Evolutionary conservation across 1,140 invertebrate species (phyloP).

Genomic region (Hylyphantes graminicola): DNA sequence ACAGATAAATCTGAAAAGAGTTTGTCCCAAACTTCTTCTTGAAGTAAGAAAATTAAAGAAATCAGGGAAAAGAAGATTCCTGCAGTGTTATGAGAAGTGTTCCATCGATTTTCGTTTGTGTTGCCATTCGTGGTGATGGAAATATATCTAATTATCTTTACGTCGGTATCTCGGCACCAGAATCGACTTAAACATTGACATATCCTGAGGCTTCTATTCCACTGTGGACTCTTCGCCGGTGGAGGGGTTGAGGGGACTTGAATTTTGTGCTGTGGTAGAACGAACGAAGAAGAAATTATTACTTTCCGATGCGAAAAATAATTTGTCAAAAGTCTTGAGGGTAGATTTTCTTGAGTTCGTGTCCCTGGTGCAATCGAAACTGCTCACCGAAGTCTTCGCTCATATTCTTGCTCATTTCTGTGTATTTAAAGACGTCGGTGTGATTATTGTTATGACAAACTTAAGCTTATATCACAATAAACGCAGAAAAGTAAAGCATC

Average conservation of each 20-base stretch:
- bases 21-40: constrained; percentile 13
- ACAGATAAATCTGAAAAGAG: constrained; percentile 6
- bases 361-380: no score
- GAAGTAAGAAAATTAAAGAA: constrained; percentile 19
- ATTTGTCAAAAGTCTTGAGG: constrained; percentile 35
- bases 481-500: no score
- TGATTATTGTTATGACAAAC: no score
- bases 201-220: constrained; percentile 15
- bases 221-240: constrained; percentile 15
- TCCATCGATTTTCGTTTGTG: constrained; percentile 40
- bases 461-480: no score
- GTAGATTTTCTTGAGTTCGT: constrained; percentile 1
- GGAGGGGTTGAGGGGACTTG: background rate
- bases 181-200: constrained; percentile 43
- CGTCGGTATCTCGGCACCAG: constrained; percentile 25
- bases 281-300: constrained; percentile 26
- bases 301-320: constrained; percentile 39
- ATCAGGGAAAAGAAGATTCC: constrained; percentile 1
- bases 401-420: no score
- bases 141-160: constrained; percentile 55
- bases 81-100: constrained; percentile 18
- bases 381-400: no score
- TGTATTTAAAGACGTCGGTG: no score
- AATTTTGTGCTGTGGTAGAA: constrained; percentile 14
- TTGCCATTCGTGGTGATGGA: constrained; percentile 46